Evolutionary conservation across 2,888 invertebrate genomes (phyloP), one percentile per base, ranked within the genome.

Genomic region (Pardosa pseudoannulata): DNA sequence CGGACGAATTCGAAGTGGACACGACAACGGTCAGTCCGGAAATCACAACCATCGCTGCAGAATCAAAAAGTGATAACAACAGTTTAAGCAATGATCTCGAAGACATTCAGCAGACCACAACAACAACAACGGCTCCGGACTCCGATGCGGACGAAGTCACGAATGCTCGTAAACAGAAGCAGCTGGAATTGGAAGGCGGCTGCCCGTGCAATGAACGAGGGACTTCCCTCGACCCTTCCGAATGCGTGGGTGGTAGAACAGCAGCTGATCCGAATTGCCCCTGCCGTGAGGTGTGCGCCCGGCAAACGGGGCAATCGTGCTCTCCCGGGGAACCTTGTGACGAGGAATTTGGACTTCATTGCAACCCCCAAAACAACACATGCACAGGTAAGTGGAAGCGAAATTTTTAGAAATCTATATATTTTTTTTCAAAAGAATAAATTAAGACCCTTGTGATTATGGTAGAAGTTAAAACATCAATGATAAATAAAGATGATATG

Each of bases 281-380:
- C 19, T 88, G 88, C 56, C 74, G 88, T 11, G 29, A 28, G 2
- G 72, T 80, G n/a, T 88, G 88, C 75, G 85, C 88, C 27, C 31
- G 88, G 29, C 80, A 85, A 39, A 16, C 76, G 1, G 80, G 80
- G 19, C 76, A 88, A n/a, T 71, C 74, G 19, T 88, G 88, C 65
- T 85, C 85, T 11, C 41, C 72, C 0, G 46, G 32, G 0, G 62
- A 71, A 36, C 88, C 88, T 9, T 88, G 88, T 23, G 86, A 88
- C 46, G 78, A 64, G 13, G 86, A 88, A 29, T 86, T 88, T 9
- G 88, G 88, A n/a, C 67, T 88, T 23, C 36, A 50, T 19, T 88
- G 88, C 68, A 78, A 32, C 29, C 70, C 36, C 1, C 78, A 86
- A 9, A 79, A 64, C 31, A 78, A 71, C 64, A 74, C 74, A 0